Evolutionary conservation across 2,113 vertebrate species (phyloP).

Genomic region (Dendrocopos noguchii): DNA sequence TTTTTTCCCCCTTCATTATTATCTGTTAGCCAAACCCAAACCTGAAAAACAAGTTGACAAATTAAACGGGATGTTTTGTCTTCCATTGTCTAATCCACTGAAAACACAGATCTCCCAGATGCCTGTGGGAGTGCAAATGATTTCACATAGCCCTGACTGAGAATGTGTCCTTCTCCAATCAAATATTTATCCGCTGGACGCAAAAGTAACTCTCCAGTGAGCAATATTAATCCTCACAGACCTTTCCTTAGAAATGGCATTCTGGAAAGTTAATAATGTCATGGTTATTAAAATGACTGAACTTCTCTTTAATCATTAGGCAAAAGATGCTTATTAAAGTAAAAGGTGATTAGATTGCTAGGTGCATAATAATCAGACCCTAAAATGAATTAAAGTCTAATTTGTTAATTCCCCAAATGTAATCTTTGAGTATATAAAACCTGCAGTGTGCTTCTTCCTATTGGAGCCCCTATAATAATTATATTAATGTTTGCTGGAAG

Average conservation of each 20-base stretch:
- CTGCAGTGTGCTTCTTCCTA: not conserved
- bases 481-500: not conserved
- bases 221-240: slow-evolving; percentile 71
- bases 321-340: slow-evolving; percentile 67
- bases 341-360: slow-evolving; percentile 62
- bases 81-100: not conserved
- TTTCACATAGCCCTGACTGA: not conserved
- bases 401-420: slow-evolving; percentile 36
- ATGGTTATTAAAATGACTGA: slow-evolving; percentile 71
- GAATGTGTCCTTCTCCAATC: slow-evolving; percentile 50
- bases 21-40: slow-evolving; percentile 28
- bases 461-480: not conserved
- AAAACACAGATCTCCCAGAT: not conserved
- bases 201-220: slow-evolving; percentile 70
- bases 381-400: slow-evolving; percentile 55
- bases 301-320: slow-evolving; percentile 56
- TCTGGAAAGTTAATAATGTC: slow-evolving; percentile 74
- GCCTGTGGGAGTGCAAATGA: not conserved
- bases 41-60: slow-evolving; percentile 63
- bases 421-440: not conserved
- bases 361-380: slow-evolving; percentile 47
- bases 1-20: not conserved
- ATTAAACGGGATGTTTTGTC: slow-evolving; percentile 40
- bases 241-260: slow-evolving; percentile 71
- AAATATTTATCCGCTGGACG: slow-evolving; percentile 72